Percentiles rank a stretch among this genome's conserved stretches.
phyloP scores from a whole-genome alignment of 2,888 invertebrate genomes.

The Pilophorus perplexus region DNA sequence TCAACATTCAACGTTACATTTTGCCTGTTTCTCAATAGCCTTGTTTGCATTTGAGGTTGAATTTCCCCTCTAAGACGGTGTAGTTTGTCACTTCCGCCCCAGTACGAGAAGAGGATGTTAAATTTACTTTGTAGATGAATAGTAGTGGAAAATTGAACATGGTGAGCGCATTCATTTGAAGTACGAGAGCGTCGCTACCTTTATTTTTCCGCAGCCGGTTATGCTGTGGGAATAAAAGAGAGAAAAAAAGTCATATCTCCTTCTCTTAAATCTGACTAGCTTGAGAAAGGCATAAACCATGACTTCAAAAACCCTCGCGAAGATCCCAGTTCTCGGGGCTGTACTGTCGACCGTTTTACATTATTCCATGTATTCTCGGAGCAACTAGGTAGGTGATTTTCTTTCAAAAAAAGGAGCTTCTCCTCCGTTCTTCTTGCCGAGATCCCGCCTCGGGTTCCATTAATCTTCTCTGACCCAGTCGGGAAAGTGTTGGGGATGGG shows the following conservation, averaged over 20 bases:
- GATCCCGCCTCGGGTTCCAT: constrained; percentile 12
- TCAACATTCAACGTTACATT: no score
- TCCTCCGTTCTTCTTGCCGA: background rate
- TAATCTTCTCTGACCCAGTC: constrained; percentile 28
- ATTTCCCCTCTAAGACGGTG: no score
- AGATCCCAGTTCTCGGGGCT: no score
- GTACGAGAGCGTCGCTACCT: no score
- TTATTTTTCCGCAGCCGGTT: background rate
- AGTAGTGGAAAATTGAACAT: no score
- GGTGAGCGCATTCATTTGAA: no score
- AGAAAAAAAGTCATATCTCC: background rate
- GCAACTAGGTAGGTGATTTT: background rate
- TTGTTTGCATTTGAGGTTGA: no score
- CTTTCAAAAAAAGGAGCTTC: background rate
- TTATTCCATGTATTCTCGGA: constrained; percentile 10
- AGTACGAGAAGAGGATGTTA: no score
- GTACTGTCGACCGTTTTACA: constrained; percentile 14
- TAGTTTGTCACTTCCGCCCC: no score
- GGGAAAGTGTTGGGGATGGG: background rate
- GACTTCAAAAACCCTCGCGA: no score
- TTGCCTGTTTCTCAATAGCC: no score
- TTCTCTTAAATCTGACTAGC: constrained; percentile 1
- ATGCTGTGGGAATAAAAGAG: background rate
- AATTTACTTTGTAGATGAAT: no score
- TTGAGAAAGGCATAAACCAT: background rate